Evolutionary conservation across 2,113 vertebrate genomes (phyloP).

Genomic region (Mobula hypostoma): DNA sequence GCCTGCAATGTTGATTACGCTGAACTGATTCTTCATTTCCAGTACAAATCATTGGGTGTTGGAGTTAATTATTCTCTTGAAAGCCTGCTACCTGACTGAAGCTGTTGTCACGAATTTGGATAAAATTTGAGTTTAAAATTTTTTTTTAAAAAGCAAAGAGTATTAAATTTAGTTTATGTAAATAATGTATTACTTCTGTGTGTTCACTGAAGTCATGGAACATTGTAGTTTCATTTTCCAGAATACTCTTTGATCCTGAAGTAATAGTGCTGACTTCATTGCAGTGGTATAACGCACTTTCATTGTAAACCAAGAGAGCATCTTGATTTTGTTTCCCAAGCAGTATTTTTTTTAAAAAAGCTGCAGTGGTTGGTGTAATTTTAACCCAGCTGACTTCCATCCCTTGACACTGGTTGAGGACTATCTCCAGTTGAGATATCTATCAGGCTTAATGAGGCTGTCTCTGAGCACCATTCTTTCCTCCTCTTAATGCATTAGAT

Average conservation of each 20-base stretch:
- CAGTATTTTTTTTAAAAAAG: neutral
- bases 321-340: neutral
- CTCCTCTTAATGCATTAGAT: neutral
- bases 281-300: neutral
- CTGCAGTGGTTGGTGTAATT: neutral
- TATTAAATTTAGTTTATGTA: neutral
- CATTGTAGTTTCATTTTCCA: neutral
- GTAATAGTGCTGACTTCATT: neutral
- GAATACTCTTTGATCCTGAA: neutral
- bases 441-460: neutral
- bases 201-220: neutral
- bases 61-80: neutral
- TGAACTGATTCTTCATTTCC: neutral
- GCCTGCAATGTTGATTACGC: neutral
- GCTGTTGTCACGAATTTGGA: neutral
- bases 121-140: neutral
- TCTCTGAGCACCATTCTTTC: neutral
- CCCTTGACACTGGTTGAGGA: neutral
- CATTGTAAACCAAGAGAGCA: neutral
- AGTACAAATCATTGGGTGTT: neutral
- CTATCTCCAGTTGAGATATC: neutral
- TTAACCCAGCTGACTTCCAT: neutral
- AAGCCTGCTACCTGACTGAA: neutral
- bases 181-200: neutral
- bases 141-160: neutral